phyloP scores from a whole-genome alignment of 2,113 vertebrate genomes.

The Ivindomyrus marchei region DNA sequence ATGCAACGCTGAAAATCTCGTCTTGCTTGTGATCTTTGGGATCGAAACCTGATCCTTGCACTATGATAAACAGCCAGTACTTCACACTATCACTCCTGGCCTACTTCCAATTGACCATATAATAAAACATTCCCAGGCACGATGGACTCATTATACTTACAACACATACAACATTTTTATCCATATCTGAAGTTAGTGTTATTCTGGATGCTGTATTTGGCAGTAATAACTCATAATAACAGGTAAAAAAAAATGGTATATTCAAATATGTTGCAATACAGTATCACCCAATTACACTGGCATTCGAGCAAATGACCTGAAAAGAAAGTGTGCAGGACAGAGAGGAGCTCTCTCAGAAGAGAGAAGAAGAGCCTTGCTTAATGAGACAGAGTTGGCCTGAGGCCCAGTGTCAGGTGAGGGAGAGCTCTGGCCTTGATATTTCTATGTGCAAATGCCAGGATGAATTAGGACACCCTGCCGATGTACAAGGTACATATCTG shows the following conservation, averaged over 20 bases:
- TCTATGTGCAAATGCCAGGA: slow-evolving; percentile 3
- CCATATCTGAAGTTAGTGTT: background rate
- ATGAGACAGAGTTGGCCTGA: background rate
- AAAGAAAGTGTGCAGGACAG: background rate
- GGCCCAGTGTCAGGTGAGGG: background rate
- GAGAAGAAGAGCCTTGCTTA: background rate
- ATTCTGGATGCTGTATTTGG: background rate
- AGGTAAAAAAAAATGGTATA: background rate
- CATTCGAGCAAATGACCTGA: background rate
- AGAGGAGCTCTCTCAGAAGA: background rate
- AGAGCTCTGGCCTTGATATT: background rate
- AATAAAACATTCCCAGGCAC: background rate
- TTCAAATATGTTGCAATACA: background rate
- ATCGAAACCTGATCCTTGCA: background rate
- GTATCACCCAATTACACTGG: background rate
- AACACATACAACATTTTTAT: background rate
- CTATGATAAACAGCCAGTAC: background rate
- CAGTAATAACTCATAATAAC: background rate
- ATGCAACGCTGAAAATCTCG: background rate
- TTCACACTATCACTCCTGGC: background rate
- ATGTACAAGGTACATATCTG: background rate
- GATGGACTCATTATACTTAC: background rate
- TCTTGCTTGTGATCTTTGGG: background rate
- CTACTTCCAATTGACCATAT: background rate
- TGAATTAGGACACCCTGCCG: background rate